These are phyloP conservation scores for Huso huso DNA, from an alignment of 2,797 vertebrate species.

Conservation along the genomic window DNA sequence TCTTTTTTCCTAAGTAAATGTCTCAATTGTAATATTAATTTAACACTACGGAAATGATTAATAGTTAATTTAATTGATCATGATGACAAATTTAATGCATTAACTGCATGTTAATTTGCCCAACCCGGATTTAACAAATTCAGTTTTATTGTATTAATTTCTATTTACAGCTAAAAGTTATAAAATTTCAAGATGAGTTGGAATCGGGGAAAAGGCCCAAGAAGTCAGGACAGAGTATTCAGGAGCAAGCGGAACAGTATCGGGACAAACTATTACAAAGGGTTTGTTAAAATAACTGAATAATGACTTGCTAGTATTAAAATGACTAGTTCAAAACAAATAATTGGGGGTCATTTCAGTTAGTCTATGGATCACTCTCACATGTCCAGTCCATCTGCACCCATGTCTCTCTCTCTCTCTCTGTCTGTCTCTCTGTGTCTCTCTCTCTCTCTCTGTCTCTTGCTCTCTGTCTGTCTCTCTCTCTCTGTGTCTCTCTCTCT, in stretches of 20 bases:
- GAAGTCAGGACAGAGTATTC: constrained; percentile 88
- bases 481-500: too few species aligned
- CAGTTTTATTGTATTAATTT: background rate
- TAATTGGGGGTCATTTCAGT: too few species aligned
- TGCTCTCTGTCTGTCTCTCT: too few species aligned
- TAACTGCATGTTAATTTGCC: background rate
- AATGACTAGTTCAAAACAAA: too few species aligned
- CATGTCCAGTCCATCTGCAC: too few species aligned
- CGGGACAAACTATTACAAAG: constrained; percentile 93
- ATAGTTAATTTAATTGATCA: background rate
- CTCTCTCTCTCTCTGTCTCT: too few species aligned
- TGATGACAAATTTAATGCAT: background rate
- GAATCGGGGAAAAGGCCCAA: constrained; percentile 95
- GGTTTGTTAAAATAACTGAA: constrained; percentile 44
- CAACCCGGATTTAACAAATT: background rate
- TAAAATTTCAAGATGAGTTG: constrained; percentile 98
- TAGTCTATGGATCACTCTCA: too few species aligned
- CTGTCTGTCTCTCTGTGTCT: too few species aligned
- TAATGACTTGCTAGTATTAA: too few species aligned
- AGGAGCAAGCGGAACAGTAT: constrained; percentile 96
- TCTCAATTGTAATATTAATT: background rate
- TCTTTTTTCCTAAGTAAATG: background rate
- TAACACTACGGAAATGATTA: background rate
- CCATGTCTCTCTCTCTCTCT: too few species aligned
- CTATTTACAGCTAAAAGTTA: constrained; percentile 84